Conservation (phyloP, 2,888 invertebrate species). For the Lithophane semibrunnea region DNA sequence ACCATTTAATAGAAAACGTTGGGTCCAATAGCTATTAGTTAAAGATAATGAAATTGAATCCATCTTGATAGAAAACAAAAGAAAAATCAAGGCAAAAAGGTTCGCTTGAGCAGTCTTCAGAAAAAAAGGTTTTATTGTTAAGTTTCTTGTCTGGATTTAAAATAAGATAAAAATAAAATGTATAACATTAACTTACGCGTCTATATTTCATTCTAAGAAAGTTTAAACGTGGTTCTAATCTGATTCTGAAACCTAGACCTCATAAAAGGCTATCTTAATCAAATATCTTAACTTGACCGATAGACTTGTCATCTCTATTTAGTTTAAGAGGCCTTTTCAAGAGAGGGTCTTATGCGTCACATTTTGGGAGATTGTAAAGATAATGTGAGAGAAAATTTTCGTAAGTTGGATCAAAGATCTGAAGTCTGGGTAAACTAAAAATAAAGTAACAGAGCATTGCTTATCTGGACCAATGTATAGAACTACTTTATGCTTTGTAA, state of each 20-base stretch:
- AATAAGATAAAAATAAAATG: slow-evolving; percentile 7
- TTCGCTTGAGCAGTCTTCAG: slow-evolving; percentile 24
- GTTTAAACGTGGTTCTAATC: slow-evolving; percentile 13
- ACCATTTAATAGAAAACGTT: slow-evolving; percentile 40
- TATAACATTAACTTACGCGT: not conserved
- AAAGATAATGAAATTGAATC: slow-evolving; percentile 51
- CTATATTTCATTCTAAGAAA: not conserved
- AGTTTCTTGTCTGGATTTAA: slow-evolving; percentile 9
- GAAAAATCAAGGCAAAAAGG: slow-evolving; percentile 27
- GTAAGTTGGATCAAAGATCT: slow-evolving; percentile 29
- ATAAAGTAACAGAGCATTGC: not conserved
- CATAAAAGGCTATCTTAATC: slow-evolving; percentile 43
- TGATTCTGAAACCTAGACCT: slow-evolving; percentile 10
- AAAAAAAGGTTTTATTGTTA: slow-evolving; percentile 17
- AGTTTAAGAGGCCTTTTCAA: slow-evolving; percentile 27
- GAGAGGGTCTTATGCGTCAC: not conserved
- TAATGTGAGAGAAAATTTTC: slow-evolving; percentile 30
- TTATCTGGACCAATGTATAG: not conserved
- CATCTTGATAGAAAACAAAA: slow-evolving; percentile 40
- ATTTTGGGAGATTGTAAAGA: slow-evolving; percentile 26
- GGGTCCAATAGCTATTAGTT: slow-evolving; percentile 37
- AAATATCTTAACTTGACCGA: slow-evolving; percentile 36
- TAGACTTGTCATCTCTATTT: slow-evolving; percentile 25
- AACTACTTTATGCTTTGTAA: too few relatives aligned
- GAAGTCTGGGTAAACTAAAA: not conserved